These are phyloP conservation scores for Novumbra hubbsi DNA, from an alignment of 2,797 vertebrate genomes.

Conservation along the genomic window DNA sequence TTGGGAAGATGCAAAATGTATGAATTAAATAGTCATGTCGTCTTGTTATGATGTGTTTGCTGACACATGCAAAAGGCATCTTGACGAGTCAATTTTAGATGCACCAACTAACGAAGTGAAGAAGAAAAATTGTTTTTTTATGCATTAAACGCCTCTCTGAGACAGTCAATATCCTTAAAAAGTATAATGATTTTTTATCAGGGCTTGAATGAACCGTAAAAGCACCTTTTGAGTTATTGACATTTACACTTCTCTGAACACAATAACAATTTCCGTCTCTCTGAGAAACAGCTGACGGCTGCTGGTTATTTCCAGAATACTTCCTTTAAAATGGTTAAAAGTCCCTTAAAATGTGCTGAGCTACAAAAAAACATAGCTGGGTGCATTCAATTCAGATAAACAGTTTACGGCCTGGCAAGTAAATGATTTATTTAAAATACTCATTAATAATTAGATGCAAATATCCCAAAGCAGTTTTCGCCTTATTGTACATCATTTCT, in stretches of 20 bases:
- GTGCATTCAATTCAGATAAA: constrained; percentile 66
- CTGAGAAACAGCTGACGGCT: constrained; percentile 57
- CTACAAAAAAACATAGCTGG: constrained; percentile 64
- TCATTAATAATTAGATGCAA: constrained; percentile 81
- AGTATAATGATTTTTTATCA: constrained; percentile 77
- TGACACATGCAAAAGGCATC: constrained; percentile 68
- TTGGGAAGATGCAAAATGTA: neutral
- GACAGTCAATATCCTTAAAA: constrained; percentile 75
- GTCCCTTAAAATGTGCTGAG: constrained; percentile 65
- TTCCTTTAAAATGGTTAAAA: constrained; percentile 50
- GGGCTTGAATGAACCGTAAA: constrained; percentile 78
- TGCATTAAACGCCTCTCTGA: constrained; percentile 68
- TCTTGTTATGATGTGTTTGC: constrained; percentile 51
- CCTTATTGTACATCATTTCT: constrained; percentile 79
- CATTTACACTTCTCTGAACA: constrained; percentile 76
- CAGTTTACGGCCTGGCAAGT: constrained; percentile 56
- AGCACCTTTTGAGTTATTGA: constrained; percentile 81
- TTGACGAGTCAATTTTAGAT: constrained; percentile 76
- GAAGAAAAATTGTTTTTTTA: constrained; percentile 71
- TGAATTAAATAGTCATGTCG: constrained; percentile 35
- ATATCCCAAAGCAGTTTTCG: constrained; percentile 80
- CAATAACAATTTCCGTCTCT: constrained; percentile 58
- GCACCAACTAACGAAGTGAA: constrained; percentile 74
- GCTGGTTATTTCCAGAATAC: constrained; percentile 61
- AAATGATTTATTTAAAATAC: constrained; percentile 75